Evolutionary conservation across 2,888 invertebrate genomes (phyloP).

Genomic region (Biston betularia): DNA sequence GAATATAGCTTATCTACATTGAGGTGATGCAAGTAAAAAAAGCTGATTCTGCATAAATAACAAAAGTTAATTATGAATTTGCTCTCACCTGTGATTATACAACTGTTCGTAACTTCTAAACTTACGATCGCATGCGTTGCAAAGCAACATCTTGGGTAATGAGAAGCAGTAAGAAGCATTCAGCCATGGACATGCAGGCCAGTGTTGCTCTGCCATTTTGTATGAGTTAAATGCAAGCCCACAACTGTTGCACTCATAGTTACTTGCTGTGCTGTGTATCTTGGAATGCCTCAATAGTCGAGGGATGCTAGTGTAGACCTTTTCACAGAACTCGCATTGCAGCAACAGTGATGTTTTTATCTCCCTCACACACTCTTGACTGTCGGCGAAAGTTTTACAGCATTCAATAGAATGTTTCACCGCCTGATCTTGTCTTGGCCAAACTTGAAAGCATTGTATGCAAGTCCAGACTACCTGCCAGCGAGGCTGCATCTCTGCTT

Average conservation of each 20-base stretch:
- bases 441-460: conserved; percentile 80
- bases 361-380: conserved; percentile 65
- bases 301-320: conserved; percentile 79
- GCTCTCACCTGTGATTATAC: conserved; percentile 79
- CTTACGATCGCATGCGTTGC: conserved; percentile 80
- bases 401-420: conserved; percentile 70
- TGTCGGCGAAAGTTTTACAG: conserved; percentile 58
- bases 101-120: conserved; percentile 80
- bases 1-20: no score
- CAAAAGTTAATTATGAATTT: not conserved
- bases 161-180: conserved; percentile 72
- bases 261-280: conserved; percentile 87
- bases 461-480: conserved; percentile 84
- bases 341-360: conserved; percentile 78
- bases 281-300: conserved; percentile 74
- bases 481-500: conserved; percentile 65
- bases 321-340: conserved; percentile 82
- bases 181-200: conserved; percentile 74
- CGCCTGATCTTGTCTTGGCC: conserved; percentile 75
- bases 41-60: not conserved
- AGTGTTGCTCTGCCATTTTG: conserved; percentile 75
- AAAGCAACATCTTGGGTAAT: conserved; percentile 75
- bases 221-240: conserved; percentile 69
- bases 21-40: no score
- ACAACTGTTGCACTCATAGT: conserved; percentile 88